Evolutionary conservation across 2,888 invertebrate species (phyloP).

Genomic region (Brachyptera putata): DNA sequence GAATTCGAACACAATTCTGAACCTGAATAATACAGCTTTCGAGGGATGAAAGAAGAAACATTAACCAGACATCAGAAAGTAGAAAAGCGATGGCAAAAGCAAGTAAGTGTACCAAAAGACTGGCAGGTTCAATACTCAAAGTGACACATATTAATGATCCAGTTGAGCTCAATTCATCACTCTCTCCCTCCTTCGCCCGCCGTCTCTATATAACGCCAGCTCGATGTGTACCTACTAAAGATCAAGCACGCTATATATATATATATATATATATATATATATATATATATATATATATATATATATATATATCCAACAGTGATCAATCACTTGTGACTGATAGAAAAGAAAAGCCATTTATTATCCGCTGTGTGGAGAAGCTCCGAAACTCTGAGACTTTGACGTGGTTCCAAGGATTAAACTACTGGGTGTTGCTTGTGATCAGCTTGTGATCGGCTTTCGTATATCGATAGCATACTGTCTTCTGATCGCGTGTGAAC

Average conservation of each 20-base stretch:
- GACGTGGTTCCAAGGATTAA: conserved; percentile 5
- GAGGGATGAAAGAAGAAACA: conserved; percentile 10
- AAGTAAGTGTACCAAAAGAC: conserved; percentile 37
- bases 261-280: no score
- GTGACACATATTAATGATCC: conserved; percentile 50
- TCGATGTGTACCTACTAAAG: conserved; percentile 39
- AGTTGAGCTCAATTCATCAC: conserved; percentile 47
- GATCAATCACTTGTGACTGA: conserved; percentile 48
- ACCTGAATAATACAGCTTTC: no score
- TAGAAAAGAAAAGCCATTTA: conserved; percentile 48
- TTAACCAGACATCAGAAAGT: conserved; percentile 2
- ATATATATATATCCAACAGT: no score
- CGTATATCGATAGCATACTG: conserved; percentile 13
- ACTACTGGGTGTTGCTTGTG: neutral
- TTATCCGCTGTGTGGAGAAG: conserved; percentile 37
- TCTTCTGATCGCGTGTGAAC: no score
- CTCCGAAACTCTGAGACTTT: conserved; percentile 9
- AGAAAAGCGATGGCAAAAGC: conserved; percentile 35
- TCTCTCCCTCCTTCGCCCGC: conserved; percentile 41
- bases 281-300: no score
- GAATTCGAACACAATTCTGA: no score
- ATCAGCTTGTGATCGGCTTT: neutral
- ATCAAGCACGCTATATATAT: conserved; percentile 47
- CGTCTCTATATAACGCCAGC: conserved; percentile 36
- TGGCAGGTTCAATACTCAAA: conserved; percentile 47